These are phyloP conservation scores for Drosophila nasuta DNA, from an alignment of 1,140 invertebrate genomes.

Conservation along the genomic window DNA sequence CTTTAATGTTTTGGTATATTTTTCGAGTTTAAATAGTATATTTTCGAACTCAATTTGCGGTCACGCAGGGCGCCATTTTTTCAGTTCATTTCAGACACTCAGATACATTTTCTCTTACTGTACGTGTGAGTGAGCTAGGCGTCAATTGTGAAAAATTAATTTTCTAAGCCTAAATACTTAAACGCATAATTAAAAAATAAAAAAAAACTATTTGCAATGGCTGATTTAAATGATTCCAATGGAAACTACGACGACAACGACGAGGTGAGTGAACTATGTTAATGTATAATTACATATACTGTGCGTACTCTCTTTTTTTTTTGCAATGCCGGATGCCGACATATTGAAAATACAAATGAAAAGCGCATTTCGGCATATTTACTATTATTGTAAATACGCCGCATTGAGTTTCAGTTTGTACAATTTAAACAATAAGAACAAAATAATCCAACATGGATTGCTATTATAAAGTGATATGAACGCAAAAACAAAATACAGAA, in stretches of 20 bases:
- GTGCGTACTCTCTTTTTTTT: conserved; percentile 7
- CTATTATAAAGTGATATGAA: background rate
- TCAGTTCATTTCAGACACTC: conserved; percentile 33
- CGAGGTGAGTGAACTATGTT: conserved; percentile 62
- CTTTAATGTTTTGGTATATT: no score
- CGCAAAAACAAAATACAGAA: conserved; percentile 2
- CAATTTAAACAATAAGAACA: background rate
- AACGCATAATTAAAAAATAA: conserved; percentile 6
- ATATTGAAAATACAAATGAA: conserved; percentile 20
- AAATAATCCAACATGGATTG: background rate
- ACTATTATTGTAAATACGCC: background rate
- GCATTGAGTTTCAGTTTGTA: background rate
- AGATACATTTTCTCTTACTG: conserved; percentile 48
- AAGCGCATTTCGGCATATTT: conserved; percentile 2
- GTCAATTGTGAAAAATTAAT: conserved; percentile 32
- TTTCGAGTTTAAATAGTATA: background rate
- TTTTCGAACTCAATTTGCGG: background rate
- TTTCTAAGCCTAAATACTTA: conserved; percentile 13
- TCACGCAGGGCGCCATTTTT: conserved; percentile 46
- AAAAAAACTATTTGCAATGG: conserved; percentile 46
- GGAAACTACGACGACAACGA: conserved; percentile 79
- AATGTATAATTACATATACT: background rate
- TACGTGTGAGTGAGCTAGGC: conserved; percentile 39
- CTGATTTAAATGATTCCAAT: conserved; percentile 73
- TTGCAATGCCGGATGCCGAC: conserved; percentile 48